Percentiles rank a stretch among this genome's conserved stretches.
phyloP scores from a whole-genome alignment of 2,888 invertebrate species.

The Eudasyphora cyanicolor region DNA sequence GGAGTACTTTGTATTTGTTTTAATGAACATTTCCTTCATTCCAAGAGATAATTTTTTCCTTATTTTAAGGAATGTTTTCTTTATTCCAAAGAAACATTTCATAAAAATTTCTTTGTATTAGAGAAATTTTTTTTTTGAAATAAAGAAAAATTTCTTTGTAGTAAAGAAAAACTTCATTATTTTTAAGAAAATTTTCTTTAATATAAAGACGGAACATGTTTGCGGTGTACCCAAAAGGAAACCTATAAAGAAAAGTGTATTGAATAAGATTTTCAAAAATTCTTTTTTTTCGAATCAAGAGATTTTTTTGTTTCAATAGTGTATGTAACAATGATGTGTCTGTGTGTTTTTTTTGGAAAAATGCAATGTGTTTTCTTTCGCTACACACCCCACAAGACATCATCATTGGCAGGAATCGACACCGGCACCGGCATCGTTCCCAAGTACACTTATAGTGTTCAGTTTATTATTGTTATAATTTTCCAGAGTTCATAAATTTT shows the following conservation, averaged over 20 bases:
- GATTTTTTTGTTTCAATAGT: too few species aligned
- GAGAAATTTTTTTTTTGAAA: not conserved
- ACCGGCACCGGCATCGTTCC: not conserved
- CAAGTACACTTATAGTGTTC: constrained; percentile 20
- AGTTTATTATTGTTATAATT: constrained; percentile 35
- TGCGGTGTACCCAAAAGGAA: too few species aligned
- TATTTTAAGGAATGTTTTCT: too few species aligned
- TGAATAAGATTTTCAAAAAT: not conserved
- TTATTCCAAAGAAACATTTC: too few species aligned
- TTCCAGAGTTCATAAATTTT: constrained; percentile 59
- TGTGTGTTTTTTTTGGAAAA: constrained; percentile 11
- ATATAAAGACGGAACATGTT: too few species aligned
- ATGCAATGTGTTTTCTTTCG: constrained; percentile 48
- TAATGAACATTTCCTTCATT: too few species aligned
- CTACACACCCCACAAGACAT: constrained; percentile 9
- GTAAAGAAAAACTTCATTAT: too few species aligned
- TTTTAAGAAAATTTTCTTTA: too few species aligned
- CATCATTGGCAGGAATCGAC: not conserved
- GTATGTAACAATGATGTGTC: too few species aligned
- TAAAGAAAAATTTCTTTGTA: not conserved
- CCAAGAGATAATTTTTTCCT: too few species aligned
- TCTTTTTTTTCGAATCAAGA: not conserved
- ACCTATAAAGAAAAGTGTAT: not conserved
- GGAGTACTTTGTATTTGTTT: too few species aligned
- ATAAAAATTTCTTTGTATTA: too few species aligned